Percentiles rank a stretch among this genome's conserved stretches.
phyloP scores from a whole-genome alignment of 2,797 vertebrate genomes.

The Microctenopoma steveboyesi region DNA sequence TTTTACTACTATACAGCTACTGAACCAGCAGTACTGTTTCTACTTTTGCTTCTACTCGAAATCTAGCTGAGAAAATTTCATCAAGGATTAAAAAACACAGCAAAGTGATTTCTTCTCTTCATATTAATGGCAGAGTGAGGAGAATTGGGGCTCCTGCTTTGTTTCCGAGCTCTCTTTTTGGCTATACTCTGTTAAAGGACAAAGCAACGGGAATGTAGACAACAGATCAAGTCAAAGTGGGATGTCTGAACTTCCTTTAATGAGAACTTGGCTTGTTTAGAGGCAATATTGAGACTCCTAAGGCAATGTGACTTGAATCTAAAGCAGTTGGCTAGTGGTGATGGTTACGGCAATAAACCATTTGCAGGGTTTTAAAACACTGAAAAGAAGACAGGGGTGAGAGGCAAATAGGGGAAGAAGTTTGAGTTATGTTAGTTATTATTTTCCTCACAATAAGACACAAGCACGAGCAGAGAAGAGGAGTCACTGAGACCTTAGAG shows the following conservation, averaged over 20 bases:
- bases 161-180: constrained; percentile 55
- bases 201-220: constrained; percentile 66
- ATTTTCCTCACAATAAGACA: constrained; percentile 15
- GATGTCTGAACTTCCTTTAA: constrained; percentile 74
- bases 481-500: constrained; percentile 29
- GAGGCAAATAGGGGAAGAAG: constrained; percentile 14
- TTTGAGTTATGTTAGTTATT: constrained; percentile 21
- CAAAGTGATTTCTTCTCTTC: constrained; percentile 18
- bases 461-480: neutral
- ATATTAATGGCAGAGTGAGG: neutral
- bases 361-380: constrained; percentile 59
- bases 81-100: constrained; percentile 38
- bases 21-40: constrained; percentile 26
- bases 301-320: constrained; percentile 77
- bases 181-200: constrained; percentile 51
- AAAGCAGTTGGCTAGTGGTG: constrained; percentile 68
- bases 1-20: constrained; percentile 50
- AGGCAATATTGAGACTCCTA: constrained; percentile 74
- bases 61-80: constrained; percentile 29
- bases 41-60: constrained; percentile 37
- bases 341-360: constrained; percentile 66
- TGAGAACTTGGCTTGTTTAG: constrained; percentile 77
- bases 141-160: constrained; percentile 56
- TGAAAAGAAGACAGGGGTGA: constrained; percentile 27
- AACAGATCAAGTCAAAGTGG: constrained; percentile 68